phyloP scores from a whole-genome alignment of 2,113 vertebrate genomes.

The Plotosus lineatus region DNA sequence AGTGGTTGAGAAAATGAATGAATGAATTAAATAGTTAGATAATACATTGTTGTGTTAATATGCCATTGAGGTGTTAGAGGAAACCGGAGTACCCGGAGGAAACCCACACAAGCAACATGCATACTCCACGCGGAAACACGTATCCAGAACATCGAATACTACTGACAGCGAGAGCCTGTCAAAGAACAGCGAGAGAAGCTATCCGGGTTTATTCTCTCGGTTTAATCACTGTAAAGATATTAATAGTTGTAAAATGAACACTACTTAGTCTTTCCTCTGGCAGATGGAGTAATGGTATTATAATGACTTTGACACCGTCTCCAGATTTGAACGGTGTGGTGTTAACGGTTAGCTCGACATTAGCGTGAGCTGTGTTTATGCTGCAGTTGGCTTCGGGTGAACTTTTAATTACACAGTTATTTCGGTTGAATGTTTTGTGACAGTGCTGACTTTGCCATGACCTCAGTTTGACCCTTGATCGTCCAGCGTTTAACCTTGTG shows the following conservation, averaged over 20 bases:
- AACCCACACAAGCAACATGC: no score
- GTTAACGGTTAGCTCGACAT: neutral
- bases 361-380: neutral
- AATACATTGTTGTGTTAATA: no score
- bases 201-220: neutral
- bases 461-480: neutral
- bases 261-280: neutral
- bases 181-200: neutral
- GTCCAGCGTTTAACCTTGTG: constrained; percentile 12
- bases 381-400: neutral
- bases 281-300: constrained; percentile 16
- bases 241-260: neutral
- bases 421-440: neutral
- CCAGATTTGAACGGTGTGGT: neutral
- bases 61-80: no score
- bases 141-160: neutral
- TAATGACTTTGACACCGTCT: constrained; percentile 20
- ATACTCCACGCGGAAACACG: no score
- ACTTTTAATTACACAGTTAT: neutral
- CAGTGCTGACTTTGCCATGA: constrained; percentile 1
- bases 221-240: constrained; percentile 10
- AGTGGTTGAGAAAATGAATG: no score
- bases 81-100: no score
- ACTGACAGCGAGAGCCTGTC: neutral
- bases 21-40: no score